Evolutionary conservation across 2,797 vertebrate genomes (phyloP), one percentile per base, ranked within the genome.

Genomic region (Ptychobarbus kaznakovi): DNA sequence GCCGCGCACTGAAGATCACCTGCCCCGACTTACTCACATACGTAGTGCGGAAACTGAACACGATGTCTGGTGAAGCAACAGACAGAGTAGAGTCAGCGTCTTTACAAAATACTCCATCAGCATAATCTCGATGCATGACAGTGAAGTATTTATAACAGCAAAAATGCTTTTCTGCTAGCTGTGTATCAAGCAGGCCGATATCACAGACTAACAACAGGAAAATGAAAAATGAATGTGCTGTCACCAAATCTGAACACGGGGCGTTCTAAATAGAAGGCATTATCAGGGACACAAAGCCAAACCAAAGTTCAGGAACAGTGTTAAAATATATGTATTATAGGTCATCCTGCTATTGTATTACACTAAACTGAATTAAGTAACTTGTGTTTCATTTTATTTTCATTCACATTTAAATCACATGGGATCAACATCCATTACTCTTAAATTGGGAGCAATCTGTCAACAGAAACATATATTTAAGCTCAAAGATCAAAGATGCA

Each of bases 11-110:
- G 89, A 99, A 99, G 92, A 99, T 98, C 90, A 99, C 98, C 93
- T 99, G 98, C 76, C 98, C 98, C 58, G 98, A 99, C 91, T 99
- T 98, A 95, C 98, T 99, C 93, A 99, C 98, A 44, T 97, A 99
- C 0, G 96, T 97, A 89, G 98, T 99, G 92, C 98, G 97, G 88
- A 99, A 99, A 94, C 97, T 99, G 93, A 97, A 97, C 94, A 99
- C 95, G 87, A 99, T 99, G 92, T 99, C 98, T 99, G 95, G 76
- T 88, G 12, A 46, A 81, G 35, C 56, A 61, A 85, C 66, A 80
- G 51, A 81, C 28, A 83, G 44, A 72, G 28, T 22, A 68, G 56
- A 78, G 78, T 75, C 25, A 73, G 58, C 40, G 61, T 61, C 66
- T 75, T 83, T 16, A 84, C 20, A 66, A 58, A 66, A 58, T 22